Percentiles rank a stretch among this genome's conserved stretches.
These are phyloP conservation scores for Xyliphius kryptos DNA, from an alignment of 2,113 vertebrate genomes.

Conservation along the genomic window DNA sequence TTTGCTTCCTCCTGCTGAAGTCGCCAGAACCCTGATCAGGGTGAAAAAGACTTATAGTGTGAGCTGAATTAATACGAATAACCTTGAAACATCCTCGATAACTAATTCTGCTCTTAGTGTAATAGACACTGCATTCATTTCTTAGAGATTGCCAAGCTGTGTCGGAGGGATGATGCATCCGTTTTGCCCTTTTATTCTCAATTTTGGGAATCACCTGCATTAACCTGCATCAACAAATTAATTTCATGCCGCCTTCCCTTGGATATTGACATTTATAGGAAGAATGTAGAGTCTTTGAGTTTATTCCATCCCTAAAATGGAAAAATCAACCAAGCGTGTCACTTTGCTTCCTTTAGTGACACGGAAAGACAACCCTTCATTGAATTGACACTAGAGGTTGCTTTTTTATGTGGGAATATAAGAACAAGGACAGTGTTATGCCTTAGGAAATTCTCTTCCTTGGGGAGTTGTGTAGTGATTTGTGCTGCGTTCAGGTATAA, in stretches of 20 bases:
- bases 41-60: no score
- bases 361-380: slow-evolving; percentile 16
- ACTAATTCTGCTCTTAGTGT: not conserved
- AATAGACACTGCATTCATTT: not conserved
- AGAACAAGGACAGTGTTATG: not conserved
- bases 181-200: slow-evolving; percentile 28
- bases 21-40: no score
- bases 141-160: not conserved
- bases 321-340: slow-evolving; percentile 45
- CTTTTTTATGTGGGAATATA: not conserved
- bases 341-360: slow-evolving; percentile 26
- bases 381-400: slow-evolving; percentile 10
- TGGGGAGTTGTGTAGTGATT: no score
- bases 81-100: not conserved
- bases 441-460: not conserved
- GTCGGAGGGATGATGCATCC: not conserved
- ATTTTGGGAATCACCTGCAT: slow-evolving; percentile 38
- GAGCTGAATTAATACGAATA: not conserved
- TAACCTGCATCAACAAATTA: slow-evolving; percentile 46
- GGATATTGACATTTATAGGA: slow-evolving; percentile 54
- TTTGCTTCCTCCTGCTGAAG: no score
- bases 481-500: not conserved
- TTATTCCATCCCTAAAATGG: slow-evolving; percentile 44
- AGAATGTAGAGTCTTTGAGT: slow-evolving; percentile 42
- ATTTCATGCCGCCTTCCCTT: slow-evolving; percentile 60